Evolutionary conservation across 2,888 invertebrate species (phyloP).

Genomic region (Pemphredon lugubris): DNA sequence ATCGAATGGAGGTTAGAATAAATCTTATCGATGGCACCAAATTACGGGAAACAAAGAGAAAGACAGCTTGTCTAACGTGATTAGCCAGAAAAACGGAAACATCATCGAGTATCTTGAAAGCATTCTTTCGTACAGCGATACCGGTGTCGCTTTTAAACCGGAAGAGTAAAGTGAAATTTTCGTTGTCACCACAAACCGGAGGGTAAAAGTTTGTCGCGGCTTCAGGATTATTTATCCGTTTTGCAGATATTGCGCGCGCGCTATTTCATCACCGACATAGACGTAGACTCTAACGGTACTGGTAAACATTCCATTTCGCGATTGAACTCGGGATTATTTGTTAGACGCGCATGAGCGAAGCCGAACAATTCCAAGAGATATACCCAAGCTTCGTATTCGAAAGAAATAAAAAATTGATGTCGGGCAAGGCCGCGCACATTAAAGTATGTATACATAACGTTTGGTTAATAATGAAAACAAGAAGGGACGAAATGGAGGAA

Average conservation of each 20-base stretch:
- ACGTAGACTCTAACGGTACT: background rate
- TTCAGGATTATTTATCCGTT: background rate
- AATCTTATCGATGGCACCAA: too few relatives aligned
- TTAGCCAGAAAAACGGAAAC: slow-evolving; percentile 51
- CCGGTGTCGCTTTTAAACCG: slow-evolving; percentile 43
- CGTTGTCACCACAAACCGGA: slow-evolving; percentile 20
- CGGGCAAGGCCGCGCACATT: too few relatives aligned
- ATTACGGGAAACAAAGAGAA: too few relatives aligned
- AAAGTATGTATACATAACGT: too few relatives aligned
- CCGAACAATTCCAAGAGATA: too few relatives aligned
- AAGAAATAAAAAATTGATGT: too few relatives aligned
- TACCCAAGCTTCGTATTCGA: too few relatives aligned
- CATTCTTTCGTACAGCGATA: slow-evolving; percentile 35
- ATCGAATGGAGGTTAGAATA: too few relatives aligned
- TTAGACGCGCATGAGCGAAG: background rate
- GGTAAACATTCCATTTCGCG: background rate
- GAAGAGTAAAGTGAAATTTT: slow-evolving; percentile 40
- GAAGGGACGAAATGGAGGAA: too few relatives aligned
- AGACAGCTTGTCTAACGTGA: too few relatives aligned
- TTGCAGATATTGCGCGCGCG: background rate
- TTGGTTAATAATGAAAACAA: too few relatives aligned
- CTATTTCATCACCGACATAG: background rate
- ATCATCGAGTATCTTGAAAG: slow-evolving; percentile 42
- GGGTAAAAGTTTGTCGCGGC: slow-evolving; percentile 38
- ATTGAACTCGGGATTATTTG: background rate